These are phyloP conservation scores for Ferrisia virgata DNA, from an alignment of 2,888 invertebrate species.

Conservation along the genomic window DNA sequence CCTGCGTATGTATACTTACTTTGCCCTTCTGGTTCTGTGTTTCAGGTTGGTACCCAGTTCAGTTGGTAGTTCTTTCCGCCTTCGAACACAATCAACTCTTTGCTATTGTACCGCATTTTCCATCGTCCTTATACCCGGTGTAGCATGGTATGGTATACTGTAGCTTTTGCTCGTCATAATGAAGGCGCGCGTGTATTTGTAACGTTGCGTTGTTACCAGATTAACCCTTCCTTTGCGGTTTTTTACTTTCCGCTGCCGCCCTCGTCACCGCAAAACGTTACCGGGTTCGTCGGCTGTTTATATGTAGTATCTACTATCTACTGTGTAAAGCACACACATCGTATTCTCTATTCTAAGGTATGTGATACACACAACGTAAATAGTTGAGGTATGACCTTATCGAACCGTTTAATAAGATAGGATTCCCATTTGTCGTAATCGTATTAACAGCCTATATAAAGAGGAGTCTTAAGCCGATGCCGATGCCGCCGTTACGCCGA, in stretches of 20 bases:
- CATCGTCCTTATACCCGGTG: not conserved
- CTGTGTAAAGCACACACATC: not conserved
- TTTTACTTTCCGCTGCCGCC: not conserved
- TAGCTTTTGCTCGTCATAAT: slow-evolving; percentile 10
- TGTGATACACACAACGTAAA: slow-evolving; percentile 4
- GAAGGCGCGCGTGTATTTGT: not conserved
- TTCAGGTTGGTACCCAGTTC: not conserved
- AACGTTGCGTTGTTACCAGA: slow-evolving; percentile 5
- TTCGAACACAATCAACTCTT: slow-evolving; percentile 1
- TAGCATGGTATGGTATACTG: too few relatives aligned
- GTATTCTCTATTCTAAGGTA: not conserved
- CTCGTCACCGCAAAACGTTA: not conserved
- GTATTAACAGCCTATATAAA: slow-evolving; percentile 17
- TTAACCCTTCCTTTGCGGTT: slow-evolving; percentile 22
- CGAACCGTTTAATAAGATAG: slow-evolving; percentile 28
- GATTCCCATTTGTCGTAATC: not conserved
- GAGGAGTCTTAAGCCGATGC: not conserved
- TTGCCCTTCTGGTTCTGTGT: not conserved
- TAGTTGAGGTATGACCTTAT: slow-evolving; percentile 28
- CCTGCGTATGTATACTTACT: not conserved
- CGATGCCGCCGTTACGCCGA: too few relatives aligned
- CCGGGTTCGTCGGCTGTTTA: not conserved
- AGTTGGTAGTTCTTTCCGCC: not conserved
- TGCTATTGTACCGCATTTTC: not conserved
- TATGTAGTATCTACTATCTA: not conserved